Conservation (phyloP, 2,113 vertebrate species). For the Emydocephalus ijimae region DNA sequence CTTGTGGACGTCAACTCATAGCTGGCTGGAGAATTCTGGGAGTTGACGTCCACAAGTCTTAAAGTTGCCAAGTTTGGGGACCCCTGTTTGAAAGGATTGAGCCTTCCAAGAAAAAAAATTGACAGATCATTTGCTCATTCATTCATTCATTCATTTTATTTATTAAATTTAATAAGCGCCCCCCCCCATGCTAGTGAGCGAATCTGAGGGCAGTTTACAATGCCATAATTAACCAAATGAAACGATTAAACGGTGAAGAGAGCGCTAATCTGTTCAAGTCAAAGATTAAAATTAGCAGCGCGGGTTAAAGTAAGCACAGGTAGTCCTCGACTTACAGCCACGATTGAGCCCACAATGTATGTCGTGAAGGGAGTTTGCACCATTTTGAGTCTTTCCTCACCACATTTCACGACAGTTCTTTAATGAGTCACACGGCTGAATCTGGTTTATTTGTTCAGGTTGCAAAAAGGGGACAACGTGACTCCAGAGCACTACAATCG, state of each 20-base stretch:
- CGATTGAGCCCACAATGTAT: not conserved
- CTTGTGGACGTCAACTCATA: too few species aligned
- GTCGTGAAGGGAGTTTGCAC: too few species aligned
- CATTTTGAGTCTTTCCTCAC: not conserved
- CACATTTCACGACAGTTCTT: not conserved
- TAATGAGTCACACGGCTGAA: not conserved
- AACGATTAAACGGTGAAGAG: not conserved
- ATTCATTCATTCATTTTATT: not conserved
- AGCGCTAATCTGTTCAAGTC: not conserved
- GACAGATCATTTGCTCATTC: conserved; percentile 50
- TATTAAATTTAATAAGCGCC: not conserved
- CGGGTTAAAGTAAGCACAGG: too few species aligned
- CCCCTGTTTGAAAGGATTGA: conserved; percentile 77
- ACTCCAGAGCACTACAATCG: too few species aligned
- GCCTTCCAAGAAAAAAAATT: conserved; percentile 59
- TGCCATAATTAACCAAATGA: not conserved
- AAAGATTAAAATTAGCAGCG: not conserved
- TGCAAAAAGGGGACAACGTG: not conserved
- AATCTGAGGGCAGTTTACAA: not conserved
- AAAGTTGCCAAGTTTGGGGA: too few species aligned
- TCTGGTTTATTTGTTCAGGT: not conserved
- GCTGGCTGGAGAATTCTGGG: too few species aligned
- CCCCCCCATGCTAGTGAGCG: not conserved
- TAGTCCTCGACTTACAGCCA: not conserved
- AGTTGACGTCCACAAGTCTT: too few species aligned